Evolutionary conservation across 2,888 invertebrate genomes (phyloP).

Genomic region (Protonemura montana): DNA sequence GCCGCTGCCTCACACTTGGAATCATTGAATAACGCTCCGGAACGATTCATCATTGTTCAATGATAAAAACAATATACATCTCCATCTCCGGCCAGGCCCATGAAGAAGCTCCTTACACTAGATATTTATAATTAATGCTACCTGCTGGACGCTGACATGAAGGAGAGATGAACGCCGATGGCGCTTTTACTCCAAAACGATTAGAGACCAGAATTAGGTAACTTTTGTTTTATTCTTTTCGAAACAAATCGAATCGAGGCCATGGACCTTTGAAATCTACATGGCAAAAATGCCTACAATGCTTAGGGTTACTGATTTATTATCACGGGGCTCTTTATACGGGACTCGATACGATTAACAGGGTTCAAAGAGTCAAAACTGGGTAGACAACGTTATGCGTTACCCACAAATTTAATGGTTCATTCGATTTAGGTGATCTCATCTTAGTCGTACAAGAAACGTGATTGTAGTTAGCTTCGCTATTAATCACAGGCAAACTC

Average conservation of each 20-base stretch:
- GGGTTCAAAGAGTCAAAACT: conserved; percentile 30
- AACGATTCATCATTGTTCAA: conserved; percentile 17
- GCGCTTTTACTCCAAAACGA: neutral
- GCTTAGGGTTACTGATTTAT: conserved; percentile 31
- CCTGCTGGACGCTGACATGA: neutral
- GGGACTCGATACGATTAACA: neutral
- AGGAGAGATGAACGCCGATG: neutral
- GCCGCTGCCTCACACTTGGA: conserved; percentile 10
- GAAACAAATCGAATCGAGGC: neutral
- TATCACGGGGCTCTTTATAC: conserved; percentile 24
- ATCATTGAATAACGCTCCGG: conserved; percentile 1
- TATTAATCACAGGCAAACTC: conserved; percentile 19
- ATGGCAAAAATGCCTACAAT: conserved; percentile 4
- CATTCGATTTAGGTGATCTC: conserved; percentile 27
- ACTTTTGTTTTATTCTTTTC: conserved; percentile 19
- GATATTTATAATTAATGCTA: neutral
- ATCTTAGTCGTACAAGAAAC: conserved; percentile 1
- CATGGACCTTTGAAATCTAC: conserved; percentile 30
- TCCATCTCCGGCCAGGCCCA: neutral
- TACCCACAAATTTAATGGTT: conserved; percentile 19
- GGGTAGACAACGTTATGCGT: conserved; percentile 1
- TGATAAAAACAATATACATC: conserved; percentile 34
- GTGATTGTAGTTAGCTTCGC: conserved; percentile 15
- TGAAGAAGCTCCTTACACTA: neutral
- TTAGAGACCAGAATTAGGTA: conserved; percentile 21